A percentile compares a stretch with the other conserved stretches of the same genome.
These are phyloP conservation scores for Perizoma affinitatum DNA, from an alignment of 2,888 invertebrate genomes.

Conservation along the genomic window DNA sequence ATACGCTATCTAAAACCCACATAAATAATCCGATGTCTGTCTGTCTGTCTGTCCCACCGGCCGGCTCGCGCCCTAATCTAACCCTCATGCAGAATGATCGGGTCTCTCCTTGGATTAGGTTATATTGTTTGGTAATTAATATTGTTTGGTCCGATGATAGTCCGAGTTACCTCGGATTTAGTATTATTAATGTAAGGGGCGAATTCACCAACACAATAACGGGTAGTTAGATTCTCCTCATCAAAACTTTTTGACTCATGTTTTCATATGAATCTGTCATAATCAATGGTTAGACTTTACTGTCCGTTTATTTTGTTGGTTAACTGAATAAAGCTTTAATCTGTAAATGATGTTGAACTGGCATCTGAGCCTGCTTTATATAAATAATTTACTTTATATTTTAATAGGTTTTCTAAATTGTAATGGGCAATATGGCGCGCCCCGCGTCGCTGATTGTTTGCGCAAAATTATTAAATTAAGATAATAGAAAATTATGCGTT, in stretches of 20 bases:
- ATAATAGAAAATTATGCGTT: constrained; percentile 28
- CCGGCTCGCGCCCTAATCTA: constrained; percentile 17
- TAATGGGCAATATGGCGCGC: constrained; percentile 6
- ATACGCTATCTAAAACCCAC: constrained; percentile 26
- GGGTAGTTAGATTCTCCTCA: no score
- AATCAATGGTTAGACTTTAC: no score
- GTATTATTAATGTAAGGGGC: no score
- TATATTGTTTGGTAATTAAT: background rate
- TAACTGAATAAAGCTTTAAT: background rate
- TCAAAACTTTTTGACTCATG: no score
- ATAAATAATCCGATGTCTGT: constrained; percentile 26
- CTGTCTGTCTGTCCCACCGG: constrained; percentile 3
- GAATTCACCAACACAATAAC: background rate
- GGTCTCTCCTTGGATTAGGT: constrained; percentile 2
- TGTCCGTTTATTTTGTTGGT: background rate
- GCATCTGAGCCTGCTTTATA: no score
- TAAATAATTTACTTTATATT: no score
- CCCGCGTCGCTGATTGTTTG: constrained; percentile 5
- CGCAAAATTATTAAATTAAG: constrained; percentile 18
- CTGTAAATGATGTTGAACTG: background rate
- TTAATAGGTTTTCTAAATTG: background rate
- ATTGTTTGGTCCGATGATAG: background rate
- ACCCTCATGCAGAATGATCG: constrained; percentile 11
- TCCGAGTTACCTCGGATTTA: no score
- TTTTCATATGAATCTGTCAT: no score